phyloP scores from a whole-genome alignment of 2,888 invertebrate genomes.

The Ectropis crepuscularia region DNA sequence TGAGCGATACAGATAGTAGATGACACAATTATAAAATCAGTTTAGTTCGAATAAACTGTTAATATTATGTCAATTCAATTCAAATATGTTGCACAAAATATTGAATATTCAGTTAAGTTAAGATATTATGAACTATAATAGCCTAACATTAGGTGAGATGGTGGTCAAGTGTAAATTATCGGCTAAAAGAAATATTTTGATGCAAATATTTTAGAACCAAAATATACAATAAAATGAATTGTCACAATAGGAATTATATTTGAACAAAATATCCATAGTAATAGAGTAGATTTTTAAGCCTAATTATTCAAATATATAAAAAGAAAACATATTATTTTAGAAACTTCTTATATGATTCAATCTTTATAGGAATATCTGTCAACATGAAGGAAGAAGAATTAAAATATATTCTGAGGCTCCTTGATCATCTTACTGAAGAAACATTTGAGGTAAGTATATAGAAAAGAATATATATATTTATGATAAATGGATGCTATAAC shows the following conservation, averaged over 20 bases:
- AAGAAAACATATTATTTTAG: background rate
- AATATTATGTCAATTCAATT: background rate
- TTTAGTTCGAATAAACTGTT: conserved; percentile 44
- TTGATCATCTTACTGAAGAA: conserved; percentile 67
- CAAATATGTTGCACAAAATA: too few species aligned
- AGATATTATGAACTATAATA: too few species aligned
- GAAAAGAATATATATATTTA: background rate
- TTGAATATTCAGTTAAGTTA: too few species aligned
- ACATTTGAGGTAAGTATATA: conserved; percentile 68
- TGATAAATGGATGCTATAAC: too few species aligned
- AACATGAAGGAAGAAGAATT: conserved; percentile 77
- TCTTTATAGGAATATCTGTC: conserved; percentile 34
- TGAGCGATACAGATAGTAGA: conserved; percentile 49
- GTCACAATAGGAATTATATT: background rate
- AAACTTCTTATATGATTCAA: background rate
- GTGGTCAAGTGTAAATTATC: too few species aligned
- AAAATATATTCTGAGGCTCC: conserved; percentile 70
- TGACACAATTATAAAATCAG: conserved; percentile 56
- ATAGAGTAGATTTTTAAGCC: background rate
- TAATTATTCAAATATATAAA: background rate
- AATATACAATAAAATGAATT: too few species aligned
- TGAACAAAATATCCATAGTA: too few species aligned
- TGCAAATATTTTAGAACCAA: too few species aligned
- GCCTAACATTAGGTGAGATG: too few species aligned
- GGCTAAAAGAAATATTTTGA: too few species aligned